Evolutionary conservation across 2,113 vertebrate species (phyloP).

Genomic region (Cathartes aura): DNA sequence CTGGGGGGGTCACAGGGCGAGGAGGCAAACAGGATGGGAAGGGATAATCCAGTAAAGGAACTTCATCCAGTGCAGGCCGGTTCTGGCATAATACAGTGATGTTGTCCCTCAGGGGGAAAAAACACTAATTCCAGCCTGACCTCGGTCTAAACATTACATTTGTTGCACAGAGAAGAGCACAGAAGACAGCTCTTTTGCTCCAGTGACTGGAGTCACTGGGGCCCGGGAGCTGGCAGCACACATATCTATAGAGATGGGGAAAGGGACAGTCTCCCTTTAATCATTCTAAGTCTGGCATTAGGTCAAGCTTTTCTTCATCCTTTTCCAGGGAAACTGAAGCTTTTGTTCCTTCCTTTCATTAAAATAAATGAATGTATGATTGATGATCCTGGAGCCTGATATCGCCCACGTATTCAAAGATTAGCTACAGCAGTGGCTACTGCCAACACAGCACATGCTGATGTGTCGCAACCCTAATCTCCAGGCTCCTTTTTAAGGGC

Average conservation of each 20-base stretch:
- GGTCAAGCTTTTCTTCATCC: constrained; percentile 11
- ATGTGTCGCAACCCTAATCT: background rate
- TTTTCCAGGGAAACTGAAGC: constrained; percentile 2
- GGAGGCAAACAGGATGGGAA: background rate
- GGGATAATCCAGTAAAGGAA: background rate
- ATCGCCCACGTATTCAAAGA: constrained; percentile 28
- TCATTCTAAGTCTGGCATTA: background rate
- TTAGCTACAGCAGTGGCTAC: background rate
- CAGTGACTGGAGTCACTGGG: background rate
- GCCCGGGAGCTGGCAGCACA: background rate
- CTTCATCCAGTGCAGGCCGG: background rate
- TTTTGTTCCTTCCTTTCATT: background rate
- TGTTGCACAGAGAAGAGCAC: background rate
- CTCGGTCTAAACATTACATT: background rate
- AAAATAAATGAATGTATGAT: constrained; percentile 24
- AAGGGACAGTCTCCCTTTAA: background rate
- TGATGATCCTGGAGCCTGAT: constrained; percentile 1
- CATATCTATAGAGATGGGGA: background rate
- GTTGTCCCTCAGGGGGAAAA: background rate
- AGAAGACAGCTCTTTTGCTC: background rate
- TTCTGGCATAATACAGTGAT: background rate
- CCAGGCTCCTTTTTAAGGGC: background rate
- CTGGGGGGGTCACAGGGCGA: background rate
- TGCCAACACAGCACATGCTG: constrained; percentile 25
- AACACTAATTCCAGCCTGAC: background rate